phyloP scores from a whole-genome alignment of 1,140 invertebrate species.

The Scaptomyza graminum region DNA sequence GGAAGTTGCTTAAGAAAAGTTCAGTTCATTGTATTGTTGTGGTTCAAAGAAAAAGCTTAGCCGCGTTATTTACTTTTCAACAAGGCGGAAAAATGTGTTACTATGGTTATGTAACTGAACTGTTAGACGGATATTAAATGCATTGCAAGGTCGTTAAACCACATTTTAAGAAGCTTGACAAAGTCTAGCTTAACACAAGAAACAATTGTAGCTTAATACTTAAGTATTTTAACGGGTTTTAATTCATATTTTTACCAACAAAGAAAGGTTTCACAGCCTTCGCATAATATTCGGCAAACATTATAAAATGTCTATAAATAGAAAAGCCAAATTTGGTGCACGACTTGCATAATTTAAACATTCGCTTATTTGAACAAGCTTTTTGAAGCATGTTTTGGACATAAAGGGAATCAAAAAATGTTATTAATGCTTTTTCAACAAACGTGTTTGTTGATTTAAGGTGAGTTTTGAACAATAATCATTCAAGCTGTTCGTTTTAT shows the following conservation, averaged over 20 bases:
- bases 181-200: too few species aligned
- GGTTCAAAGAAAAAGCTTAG: too few species aligned
- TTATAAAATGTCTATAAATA: neutral
- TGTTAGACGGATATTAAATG: too few species aligned
- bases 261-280: neutral
- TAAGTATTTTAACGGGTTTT: neutral
- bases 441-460: slow-evolving; percentile 2
- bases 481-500: slow-evolving; percentile 31
- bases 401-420: slow-evolving; percentile 14
- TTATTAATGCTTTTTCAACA: neutral
- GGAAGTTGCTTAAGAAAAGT: too few species aligned
- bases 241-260: neutral
- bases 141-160: too few species aligned
- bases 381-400: slow-evolving; percentile 28
- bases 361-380: neutral
- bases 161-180: too few species aligned
- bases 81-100: too few species aligned
- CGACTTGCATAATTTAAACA: slow-evolving; percentile 23
- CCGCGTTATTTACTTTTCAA: too few species aligned
- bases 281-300: neutral
- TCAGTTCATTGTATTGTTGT: too few species aligned
- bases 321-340: slow-evolving; percentile 25
- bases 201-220: too few species aligned
- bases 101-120: too few species aligned
- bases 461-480: neutral